These are phyloP conservation scores for Acleris emargana DNA, from an alignment of 2,888 invertebrate genomes.

Conservation along the genomic window DNA sequence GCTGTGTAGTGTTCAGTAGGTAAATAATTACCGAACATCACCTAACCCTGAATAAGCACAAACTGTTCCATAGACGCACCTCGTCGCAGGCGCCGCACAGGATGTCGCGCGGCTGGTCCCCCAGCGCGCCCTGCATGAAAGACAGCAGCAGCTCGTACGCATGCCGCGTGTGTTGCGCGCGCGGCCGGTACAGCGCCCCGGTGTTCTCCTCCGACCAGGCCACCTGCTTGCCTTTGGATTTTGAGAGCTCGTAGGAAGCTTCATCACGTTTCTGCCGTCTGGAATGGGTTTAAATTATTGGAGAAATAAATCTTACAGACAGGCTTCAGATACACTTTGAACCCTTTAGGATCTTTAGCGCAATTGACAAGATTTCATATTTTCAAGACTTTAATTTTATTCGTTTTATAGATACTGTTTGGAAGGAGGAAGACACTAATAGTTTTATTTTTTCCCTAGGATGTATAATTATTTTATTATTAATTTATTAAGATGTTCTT, in stretches of 20 bases:
- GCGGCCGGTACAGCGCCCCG: constrained; percentile 96
- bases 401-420: too few species aligned
- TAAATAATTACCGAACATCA: too few species aligned
- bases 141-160: constrained; percentile 98
- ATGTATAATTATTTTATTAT: too few species aligned
- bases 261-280: constrained; percentile 95
- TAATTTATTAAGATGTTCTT: too few species aligned
- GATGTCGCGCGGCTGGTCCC: constrained; percentile 98
- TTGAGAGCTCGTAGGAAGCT: constrained; percentile 94
- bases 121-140: constrained; percentile 98
- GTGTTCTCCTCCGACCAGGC: constrained; percentile 97
- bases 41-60: neutral
- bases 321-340: too few species aligned
- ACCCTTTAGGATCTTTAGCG: too few species aligned
- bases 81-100: constrained; percentile 99
- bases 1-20: too few species aligned
- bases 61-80: constrained; percentile 58
- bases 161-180: constrained; percentile 98
- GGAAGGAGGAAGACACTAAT: too few species aligned
- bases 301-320: too few species aligned
- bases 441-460: too few species aligned
- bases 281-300: constrained; percentile 27
- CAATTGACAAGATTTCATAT: too few species aligned
- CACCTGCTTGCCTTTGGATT: constrained; percentile 94
- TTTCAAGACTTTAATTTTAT: too few species aligned